Evolutionary conservation across 2,113 vertebrate genomes (phyloP).

Genomic region (Gambusia holbrooki): DNA sequence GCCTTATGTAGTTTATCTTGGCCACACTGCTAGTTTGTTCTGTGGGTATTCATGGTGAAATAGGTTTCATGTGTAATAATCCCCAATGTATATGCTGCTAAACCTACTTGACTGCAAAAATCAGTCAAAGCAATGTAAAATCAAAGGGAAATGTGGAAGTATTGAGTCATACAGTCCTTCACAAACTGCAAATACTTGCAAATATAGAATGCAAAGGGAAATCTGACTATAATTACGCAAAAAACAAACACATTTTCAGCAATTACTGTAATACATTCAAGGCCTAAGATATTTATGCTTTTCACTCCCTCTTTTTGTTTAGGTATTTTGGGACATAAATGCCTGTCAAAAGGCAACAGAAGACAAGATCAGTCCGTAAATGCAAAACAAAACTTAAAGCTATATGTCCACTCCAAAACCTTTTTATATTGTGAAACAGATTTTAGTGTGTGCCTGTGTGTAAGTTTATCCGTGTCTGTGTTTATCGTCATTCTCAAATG

Average conservation of each 20-base stretch:
- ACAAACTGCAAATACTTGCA: neutral
- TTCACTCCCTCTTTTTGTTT: slow-evolving; percentile 4
- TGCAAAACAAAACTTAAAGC: slow-evolving; percentile 11
- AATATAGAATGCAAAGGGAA: neutral
- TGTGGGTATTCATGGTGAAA: slow-evolving; percentile 27
- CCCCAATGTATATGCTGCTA: slow-evolving; percentile 19
- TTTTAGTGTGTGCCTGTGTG: neutral
- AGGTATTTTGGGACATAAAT: slow-evolving; percentile 19
- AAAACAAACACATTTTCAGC: neutral
- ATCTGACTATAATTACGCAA: neutral
- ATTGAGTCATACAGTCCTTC: slow-evolving; percentile 13
- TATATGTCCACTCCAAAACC: slow-evolving; percentile 14
- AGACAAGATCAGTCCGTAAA: slow-evolving; percentile 24
- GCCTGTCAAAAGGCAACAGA: slow-evolving; percentile 28
- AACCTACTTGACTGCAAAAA: slow-evolving; percentile 20
- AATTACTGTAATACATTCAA: slow-evolving; percentile 11
- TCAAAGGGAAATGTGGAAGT: slow-evolving; percentile 21
- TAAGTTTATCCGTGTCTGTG: slow-evolving; percentile 11
- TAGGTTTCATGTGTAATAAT: slow-evolving; percentile 8
- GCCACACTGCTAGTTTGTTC: slow-evolving; percentile 36
- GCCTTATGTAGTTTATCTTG: slow-evolving; percentile 51
- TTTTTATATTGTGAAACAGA: slow-evolving; percentile 1
- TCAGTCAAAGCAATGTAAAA: slow-evolving; percentile 19
- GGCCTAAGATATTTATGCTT: slow-evolving; percentile 16
- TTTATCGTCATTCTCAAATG: slow-evolving; percentile 32